Percentiles rank a stretch among this genome's conserved stretches.
Conservation (phyloP, 2,888 invertebrate species). For the Calliopum simillimum region DNA sequence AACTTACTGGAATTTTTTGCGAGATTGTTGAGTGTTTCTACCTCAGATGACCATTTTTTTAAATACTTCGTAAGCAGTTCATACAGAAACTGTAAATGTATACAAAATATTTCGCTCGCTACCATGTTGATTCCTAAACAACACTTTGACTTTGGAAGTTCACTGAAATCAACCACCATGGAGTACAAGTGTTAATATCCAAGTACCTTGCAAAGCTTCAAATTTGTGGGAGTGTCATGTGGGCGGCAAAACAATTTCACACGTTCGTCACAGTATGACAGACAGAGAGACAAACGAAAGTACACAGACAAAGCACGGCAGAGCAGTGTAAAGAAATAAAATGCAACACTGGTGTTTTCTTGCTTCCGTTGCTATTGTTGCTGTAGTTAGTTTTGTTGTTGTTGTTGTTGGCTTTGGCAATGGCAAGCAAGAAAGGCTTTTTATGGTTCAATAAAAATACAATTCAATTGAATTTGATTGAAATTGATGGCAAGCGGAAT, state of each 20-base stretch:
- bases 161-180: too few species aligned
- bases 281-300: background rate
- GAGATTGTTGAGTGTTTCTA: too few species aligned
- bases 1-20: too few species aligned
- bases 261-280: slow-evolving; percentile 7
- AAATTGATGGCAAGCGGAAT: slow-evolving; percentile 38
- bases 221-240: too few species aligned
- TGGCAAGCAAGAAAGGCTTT: slow-evolving; percentile 33
- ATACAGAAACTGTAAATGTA: too few species aligned
- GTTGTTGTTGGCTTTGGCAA: slow-evolving; percentile 24
- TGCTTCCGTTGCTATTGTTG: background rate
- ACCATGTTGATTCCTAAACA: too few species aligned
- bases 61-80: too few species aligned
- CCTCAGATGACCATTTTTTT: too few species aligned
- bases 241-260: background rate
- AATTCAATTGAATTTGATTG: slow-evolving; percentile 47
- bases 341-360: slow-evolving; percentile 4
- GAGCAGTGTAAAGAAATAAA: background rate
- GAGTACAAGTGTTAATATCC: too few species aligned
- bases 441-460: slow-evolving; percentile 50
- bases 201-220: too few species aligned
- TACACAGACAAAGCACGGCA: slow-evolving; percentile 4
- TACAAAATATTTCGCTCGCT: too few species aligned
- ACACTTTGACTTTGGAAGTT: too few species aligned
- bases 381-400: slow-evolving; percentile 10